These are phyloP conservation scores for Chorisops tibialis DNA, from an alignment of 2,888 invertebrate genomes.

Conservation along the genomic window DNA sequence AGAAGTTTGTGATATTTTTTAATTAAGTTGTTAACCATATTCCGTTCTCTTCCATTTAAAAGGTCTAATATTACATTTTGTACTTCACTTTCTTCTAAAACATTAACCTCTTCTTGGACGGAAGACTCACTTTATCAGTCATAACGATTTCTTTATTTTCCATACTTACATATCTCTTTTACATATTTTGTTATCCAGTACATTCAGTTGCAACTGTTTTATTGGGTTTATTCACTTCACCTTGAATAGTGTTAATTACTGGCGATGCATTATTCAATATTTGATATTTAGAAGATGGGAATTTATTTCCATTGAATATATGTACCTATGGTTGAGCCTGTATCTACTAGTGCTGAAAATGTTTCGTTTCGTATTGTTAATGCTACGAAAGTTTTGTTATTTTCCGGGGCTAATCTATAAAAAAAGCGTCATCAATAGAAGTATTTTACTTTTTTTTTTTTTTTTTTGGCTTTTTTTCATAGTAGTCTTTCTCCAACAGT, in stretches of 20 bases:
- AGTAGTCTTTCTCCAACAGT: too few species aligned
- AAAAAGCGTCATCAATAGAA: background rate
- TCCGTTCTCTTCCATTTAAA: constrained; percentile 28
- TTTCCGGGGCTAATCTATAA: background rate
- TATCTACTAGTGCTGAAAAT: too few species aligned
- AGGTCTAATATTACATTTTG: constrained; percentile 22
- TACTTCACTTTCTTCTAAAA: constrained; percentile 26
- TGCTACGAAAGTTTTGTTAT: too few species aligned
- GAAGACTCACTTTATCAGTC: constrained; percentile 23
- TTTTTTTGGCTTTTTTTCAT: too few species aligned
- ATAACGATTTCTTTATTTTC: constrained; percentile 25
- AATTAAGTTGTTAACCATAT: constrained; percentile 15
- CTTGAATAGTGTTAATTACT: constrained; percentile 29
- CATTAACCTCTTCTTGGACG: constrained; percentile 27
- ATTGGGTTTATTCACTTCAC: constrained; percentile 12
- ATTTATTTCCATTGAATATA: background rate
- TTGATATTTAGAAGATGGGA: background rate
- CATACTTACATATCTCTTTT: constrained; percentile 30
- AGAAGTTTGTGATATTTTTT: constrained; percentile 29
- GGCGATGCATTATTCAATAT: background rate
- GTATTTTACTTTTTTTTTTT: too few species aligned
- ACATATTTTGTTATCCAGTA: constrained; percentile 28
- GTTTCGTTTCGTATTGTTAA: background rate
- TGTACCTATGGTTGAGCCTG: too few species aligned
- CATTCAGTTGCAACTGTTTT: constrained; percentile 32